Base-by-base conservation (phyloP, 2,888 invertebrate genomes). In the Nomada fabriciana region DNA sequence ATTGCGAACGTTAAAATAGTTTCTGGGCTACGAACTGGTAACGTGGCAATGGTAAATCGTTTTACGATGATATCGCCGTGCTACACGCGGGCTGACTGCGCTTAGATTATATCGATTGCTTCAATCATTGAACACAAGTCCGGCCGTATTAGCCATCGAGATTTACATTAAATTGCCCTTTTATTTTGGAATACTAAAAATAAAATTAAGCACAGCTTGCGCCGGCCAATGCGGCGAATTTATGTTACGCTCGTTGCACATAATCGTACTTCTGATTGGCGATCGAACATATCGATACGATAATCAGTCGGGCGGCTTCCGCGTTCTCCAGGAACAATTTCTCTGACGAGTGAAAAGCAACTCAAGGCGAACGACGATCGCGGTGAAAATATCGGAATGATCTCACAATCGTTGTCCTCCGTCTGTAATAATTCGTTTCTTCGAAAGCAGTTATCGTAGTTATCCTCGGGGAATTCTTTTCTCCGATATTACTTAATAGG, bases 301-400 rank as follows among this genome's bases (percentile, higher is more conserved):
- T 11, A 15, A 67, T 70, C 23, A 43, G 20, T 63, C 23, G 20
- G 18, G 47, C 42, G 2, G 23, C 36, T 87, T 88, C 86, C 89
- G 88, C 88, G 61, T 88, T 86, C 87, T 23, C 55, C 68, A 68
- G 80, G 71, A 53, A 85, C 74, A 79, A 75, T 80, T 84, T 82
- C 77, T 23, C 43, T 25, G 53, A 47, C 55, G 57, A 43, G 25
- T 0, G 55, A 65, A 69, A 64, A 73, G 77, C 67, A 67, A 76
- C 55, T 70, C 74, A 84, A 84, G 80, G 84, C 68, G 63, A 74
- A 60, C 59, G 20, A 70, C 65, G 71, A 76, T 75, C 63, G 53
- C 69, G 63, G 52, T 80, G 78, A 84, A 82, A 80, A 70, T 73
- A 64, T 52, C 47, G 74, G 64, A 68, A 78, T 59, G 25, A 57